Evolutionary conservation across 2,888 invertebrate genomes (phyloP).

Genomic region (Linnaemya tessellans): DNA sequence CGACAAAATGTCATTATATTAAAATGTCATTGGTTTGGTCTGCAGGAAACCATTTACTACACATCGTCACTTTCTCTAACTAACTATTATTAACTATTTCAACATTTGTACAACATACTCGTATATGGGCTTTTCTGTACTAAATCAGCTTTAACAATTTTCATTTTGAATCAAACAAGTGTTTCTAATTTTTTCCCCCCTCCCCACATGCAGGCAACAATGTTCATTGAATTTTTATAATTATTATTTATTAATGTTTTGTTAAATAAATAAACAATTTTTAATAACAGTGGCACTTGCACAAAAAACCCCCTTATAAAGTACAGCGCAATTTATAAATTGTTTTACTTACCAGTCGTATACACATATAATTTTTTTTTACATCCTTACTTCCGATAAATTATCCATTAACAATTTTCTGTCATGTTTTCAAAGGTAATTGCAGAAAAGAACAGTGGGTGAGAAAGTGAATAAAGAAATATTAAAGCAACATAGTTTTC

Average conservation of each 20-base stretch:
- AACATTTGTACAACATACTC: slow-evolving; percentile 16
- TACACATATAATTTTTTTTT: slow-evolving; percentile 49
- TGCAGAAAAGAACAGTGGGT: slow-evolving; percentile 15
- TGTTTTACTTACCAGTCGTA: slow-evolving; percentile 4
- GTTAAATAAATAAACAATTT: slow-evolving; percentile 14
- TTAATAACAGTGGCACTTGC: neutral
- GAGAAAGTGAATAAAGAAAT: neutral
- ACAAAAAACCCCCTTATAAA: slow-evolving; percentile 15
- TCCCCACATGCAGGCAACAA: neutral
- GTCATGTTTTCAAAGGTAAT: slow-evolving; percentile 11
- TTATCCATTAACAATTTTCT: slow-evolving; percentile 35
- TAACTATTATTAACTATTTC: neutral
- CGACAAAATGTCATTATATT: neutral
- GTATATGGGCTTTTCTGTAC: neutral
- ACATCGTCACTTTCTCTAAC: neutral
- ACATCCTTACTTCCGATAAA: slow-evolving; percentile 63
- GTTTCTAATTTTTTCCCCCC: slow-evolving; percentile 10
- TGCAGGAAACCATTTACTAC: slow-evolving; percentile 10
- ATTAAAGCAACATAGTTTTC: neutral
- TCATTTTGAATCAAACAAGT: slow-evolving; percentile 25
- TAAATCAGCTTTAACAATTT: slow-evolving; percentile 27
- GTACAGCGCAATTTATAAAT: neutral
- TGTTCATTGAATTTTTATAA: slow-evolving; percentile 49
- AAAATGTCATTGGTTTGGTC: slow-evolving; percentile 1
- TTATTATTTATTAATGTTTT: slow-evolving; percentile 32